phyloP scores from a whole-genome alignment of 2,888 invertebrate genomes.

The Psococerastis gibbosa region DNA sequence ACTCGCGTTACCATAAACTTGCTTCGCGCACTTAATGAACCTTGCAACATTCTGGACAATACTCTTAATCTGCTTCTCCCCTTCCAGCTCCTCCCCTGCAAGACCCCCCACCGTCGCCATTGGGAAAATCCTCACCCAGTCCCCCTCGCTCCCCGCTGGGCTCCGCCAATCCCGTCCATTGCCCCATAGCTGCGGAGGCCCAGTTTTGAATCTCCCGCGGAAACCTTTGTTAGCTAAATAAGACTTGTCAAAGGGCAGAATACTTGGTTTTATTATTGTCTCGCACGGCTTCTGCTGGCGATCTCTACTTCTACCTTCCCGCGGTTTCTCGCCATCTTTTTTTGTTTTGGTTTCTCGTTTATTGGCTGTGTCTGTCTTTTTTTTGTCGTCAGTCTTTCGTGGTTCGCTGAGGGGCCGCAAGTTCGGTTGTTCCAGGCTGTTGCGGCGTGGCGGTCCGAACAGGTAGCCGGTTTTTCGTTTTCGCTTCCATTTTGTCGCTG shows the following conservation, averaged over 20 bases:
- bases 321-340: neutral
- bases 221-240: slow-evolving; percentile 28
- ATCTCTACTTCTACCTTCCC: neutral
- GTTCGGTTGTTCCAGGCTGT: slow-evolving; percentile 9
- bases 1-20: neutral
- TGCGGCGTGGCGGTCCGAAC: slow-evolving; percentile 9
- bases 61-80: slow-evolving; percentile 23
- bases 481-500: slow-evolving; percentile 16
- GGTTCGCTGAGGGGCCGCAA: too few species aligned
- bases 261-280: too few species aligned
- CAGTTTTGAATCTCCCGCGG: slow-evolving; percentile 30
- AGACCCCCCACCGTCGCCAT: slow-evolving; percentile 23
- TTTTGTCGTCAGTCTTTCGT: neutral
- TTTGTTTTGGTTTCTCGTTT: slow-evolving; percentile 1
- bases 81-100: slow-evolving; percentile 18
- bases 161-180: slow-evolving; percentile 51
- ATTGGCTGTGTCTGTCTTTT: too few species aligned
- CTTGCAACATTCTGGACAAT: slow-evolving; percentile 14
- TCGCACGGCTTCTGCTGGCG: neutral
- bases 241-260: slow-evolving; percentile 3
- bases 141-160: slow-evolving; percentile 43
- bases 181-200: slow-evolving; percentile 38
- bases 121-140: slow-evolving; percentile 62
- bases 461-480: slow-evolving; percentile 7
- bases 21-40: slow-evolving; percentile 13